Evolutionary conservation across 2,888 invertebrate species (phyloP), one percentile per base, ranked within the genome.

Genomic region (Apamea crenata): DNA sequence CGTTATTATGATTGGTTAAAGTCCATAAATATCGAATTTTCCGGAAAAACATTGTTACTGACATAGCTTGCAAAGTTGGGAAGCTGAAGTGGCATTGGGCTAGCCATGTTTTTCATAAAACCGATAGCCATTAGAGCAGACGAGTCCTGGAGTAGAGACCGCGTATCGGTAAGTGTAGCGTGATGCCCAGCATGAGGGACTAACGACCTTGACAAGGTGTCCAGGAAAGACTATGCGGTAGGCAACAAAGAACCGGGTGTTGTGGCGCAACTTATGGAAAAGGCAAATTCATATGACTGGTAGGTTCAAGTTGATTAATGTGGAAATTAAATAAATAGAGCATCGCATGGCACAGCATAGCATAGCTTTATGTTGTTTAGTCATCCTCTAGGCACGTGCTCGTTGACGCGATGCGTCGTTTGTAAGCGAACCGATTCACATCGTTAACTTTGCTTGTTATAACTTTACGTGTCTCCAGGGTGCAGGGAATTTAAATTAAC

Each of bases 361-460:
- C 50, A 66, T 53, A 81, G 72, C 86, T 85, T 25, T 14, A 67
- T 67, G 72, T 81, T 81, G 81, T 53, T 71, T 36, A 61, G 73
- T 61, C 44, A 50, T 1, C 81, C 86, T 74, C 8, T 44, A 84
- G 86, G 85, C 87, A 87, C 86, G 84, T 88, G 90, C 84, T 87
- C 88, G 91, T 88, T 93, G 93, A 92, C 92, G 91, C 91, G 92
- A 91, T 90, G 89, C 90, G 85, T 91, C 92, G 91, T 93, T 94
- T 93, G 92, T 92, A 90, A 91, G 88, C 88, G 88, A 90, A 91
- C 87, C 86, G 92, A 92, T 94, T 92, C 92, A 93, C 93, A 92
- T 94, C 94, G 94, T 95, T 94, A 95, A 96, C 95, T 96, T 94
- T 93, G 93, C 96, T 95, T 95, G 95, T 96, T 96, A 96, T 94